A percentile compares a stretch with the other conserved stretches of the same genome.
Conservation (phyloP, 2,113 vertebrate genomes). For the Rhinoptilus africanus region DNA sequence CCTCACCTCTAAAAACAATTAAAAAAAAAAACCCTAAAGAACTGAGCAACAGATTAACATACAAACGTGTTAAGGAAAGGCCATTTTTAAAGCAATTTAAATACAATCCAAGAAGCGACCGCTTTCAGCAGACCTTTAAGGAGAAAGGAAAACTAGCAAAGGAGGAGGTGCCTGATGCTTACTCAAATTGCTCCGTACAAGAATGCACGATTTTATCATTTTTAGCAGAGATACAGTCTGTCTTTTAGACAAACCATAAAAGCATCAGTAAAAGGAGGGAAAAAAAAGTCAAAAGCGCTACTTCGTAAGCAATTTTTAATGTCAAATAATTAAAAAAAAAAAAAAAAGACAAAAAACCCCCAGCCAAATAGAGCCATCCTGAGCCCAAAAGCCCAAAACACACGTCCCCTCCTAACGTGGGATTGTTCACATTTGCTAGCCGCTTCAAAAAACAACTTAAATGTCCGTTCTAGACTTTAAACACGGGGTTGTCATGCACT, state of each 20-base stretch:
- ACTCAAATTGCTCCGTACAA: neutral
- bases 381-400: neutral
- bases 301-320: neutral
- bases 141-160: neutral
- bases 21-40: neutral
- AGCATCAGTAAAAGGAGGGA: neutral
- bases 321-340: neutral
- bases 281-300: neutral
- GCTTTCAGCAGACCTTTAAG: neutral
- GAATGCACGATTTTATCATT: neutral
- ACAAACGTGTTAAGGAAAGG: neutral
- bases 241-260: neutral
- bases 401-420: neutral
- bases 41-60: neutral
- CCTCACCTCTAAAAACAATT: neutral
- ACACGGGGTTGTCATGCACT: neutral
- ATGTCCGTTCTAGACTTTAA: neutral
- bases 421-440: neutral
- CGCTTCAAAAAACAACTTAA: neutral
- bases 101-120: neutral
- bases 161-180: rapidly evolving
- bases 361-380: neutral
- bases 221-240: rapidly evolving
- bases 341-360: neutral
- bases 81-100: neutral